Base-by-base conservation (phyloP, 2,888 invertebrate genomes). In the Malthinus flaveolus region DNA sequence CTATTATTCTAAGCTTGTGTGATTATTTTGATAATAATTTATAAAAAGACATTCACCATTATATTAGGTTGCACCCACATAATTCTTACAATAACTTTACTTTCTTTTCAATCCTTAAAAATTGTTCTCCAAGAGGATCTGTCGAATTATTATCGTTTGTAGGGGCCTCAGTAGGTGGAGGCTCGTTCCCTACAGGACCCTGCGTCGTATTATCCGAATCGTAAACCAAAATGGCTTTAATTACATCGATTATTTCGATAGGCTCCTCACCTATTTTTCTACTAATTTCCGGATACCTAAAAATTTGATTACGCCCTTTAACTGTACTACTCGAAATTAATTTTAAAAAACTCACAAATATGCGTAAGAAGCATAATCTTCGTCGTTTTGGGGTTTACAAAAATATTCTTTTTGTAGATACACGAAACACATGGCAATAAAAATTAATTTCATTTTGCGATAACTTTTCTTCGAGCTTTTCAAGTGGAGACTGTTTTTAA, bases 211-310 rank as follows among this genome's bases (percentile, higher is more conserved):
- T 37, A 47, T 56, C 56, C n/a, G 56, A 56, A 42, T 56, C 56
- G 32, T 56, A 56, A 11, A 56, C 56, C 4, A 50, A 31, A 9
- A 51, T 13, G n/a, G 51, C 32, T 51, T 56, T 56, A n/a, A 56
- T 47, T 5, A 56, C 51, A 31, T 51, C 51, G 5, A 51, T 37
- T 32, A 56, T 56, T 51, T 56, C 56, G 15, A 56, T 56, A 10
- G 56, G 56, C 31, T 50, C 56, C 15, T 51, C 56, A 7, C 56
- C 56, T 7, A 56, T 50, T 32, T 50, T 50, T 42, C 51, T 50
- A 5, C 33, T 46, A 15, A 56, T 51, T 47, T 56, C 50, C n/a
- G 50, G 50, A 32, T 47, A 56, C 13, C 56, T 56, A 15, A 15
- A 50, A 50, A 39, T 42, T 3, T 15, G 9, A 42, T 1, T 15